Evolutionary conservation across 1,140 invertebrate species (phyloP), one percentile per base, ranked within the genome.

Genomic region (Brachionus asplanchnoidis): DNA sequence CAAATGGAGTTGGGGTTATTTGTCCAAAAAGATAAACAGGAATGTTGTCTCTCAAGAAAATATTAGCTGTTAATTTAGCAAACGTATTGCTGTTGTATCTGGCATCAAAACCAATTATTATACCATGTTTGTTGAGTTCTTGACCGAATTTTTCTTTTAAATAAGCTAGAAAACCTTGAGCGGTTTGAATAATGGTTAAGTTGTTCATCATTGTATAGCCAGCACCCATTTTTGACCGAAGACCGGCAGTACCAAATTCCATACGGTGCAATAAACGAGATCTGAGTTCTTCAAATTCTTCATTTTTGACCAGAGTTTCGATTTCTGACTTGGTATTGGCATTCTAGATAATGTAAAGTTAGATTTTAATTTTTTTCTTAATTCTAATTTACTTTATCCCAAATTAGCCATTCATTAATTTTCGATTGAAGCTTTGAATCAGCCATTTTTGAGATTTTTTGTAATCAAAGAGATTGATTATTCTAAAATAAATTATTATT

Each of bases 121-220:
- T 90, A n/a, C 68, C 73, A 32, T 46, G 8, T 42, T n/a, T 78
- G 0, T 85, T 79, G 4, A 65, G 20, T 36, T 80, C 40, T 53
- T n/a, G 6, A 14, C 65, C 66, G 40, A 56, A 84, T 28, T 12
- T 20, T 80, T 79, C 56, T 50, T 79, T 65, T n/a, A 66, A 23
- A 32, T 65, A 73, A 56, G 17, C 32, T 23, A 77, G 36, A 70
- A 50, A 42, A 40, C 86, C 87, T 92, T 98, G 97, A 4, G 94
- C 93, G 20, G 97, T 95, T 91, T 99, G 98, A 68, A 99, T 92
- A 36, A 99, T 94, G 0, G 98, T 97, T 32, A 99, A 91, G 90
- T 99, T 97, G 91, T 99, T 99, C 94, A 99, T 97, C 82, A 93
- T 93, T 86, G 92, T 92, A 88, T 94, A 98, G 0, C 97, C 98